Percentiles rank a stretch among this genome's conserved stretches.
These are phyloP conservation scores for Anniella stebbinsi DNA, from an alignment of 2,797 vertebrate genomes.

Conservation along the genomic window DNA sequence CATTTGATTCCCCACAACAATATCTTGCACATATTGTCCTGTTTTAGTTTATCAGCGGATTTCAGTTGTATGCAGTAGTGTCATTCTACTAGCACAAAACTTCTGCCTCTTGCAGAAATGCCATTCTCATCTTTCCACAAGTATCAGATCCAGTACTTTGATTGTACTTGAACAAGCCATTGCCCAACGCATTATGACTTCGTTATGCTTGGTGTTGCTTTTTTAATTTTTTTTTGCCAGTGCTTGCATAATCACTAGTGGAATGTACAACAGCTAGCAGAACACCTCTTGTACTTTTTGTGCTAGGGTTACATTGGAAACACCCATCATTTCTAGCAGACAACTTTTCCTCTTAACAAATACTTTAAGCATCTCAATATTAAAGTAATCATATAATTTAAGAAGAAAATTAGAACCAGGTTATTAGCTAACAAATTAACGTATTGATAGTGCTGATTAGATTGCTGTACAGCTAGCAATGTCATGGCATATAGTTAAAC, in stretches of 20 bases:
- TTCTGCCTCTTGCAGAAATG: neutral
- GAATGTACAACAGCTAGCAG: neutral
- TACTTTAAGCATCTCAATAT: neutral
- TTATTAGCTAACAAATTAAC: neutral
- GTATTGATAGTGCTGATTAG: neutral
- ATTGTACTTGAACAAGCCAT: neutral
- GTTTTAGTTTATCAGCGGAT: neutral
- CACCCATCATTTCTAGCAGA: neutral
- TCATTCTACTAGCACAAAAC: neutral
- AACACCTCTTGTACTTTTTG: neutral
- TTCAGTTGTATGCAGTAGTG: neutral
- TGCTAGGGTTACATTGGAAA: neutral
- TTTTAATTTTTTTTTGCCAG: too few species aligned
- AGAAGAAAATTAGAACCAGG: neutral
- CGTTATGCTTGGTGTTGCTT: neutral
- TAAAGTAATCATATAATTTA: neutral
- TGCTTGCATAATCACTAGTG: neutral
- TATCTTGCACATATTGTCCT: neutral
- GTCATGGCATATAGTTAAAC: neutral
- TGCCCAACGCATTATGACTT: neutral
- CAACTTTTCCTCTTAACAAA: neutral
- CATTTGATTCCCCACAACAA: neutral
- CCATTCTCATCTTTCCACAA: neutral
- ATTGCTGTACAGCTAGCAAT: neutral
- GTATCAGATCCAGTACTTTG: neutral